Base-by-base conservation (phyloP, 2,888 invertebrate genomes). In the Noctuana brunneofusca region DNA sequence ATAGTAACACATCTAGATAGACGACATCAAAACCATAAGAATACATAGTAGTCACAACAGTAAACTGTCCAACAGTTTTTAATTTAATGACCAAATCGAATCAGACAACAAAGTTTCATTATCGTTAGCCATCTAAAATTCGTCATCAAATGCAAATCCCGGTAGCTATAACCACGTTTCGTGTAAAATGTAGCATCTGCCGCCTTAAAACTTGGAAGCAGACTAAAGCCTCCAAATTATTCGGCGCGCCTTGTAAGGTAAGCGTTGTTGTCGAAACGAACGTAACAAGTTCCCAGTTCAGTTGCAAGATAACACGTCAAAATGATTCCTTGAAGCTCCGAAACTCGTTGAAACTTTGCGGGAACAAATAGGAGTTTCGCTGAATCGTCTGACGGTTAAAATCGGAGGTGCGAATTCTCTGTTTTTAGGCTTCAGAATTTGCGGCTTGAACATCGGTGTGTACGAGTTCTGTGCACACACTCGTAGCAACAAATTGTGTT, bases 231-330 rank as follows among this genome's bases (percentile, higher is more conserved):
- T 12, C 18, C 9, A 24, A 55, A 55, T 56, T 30, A 56, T 62
- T 38, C 48, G 18, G 14, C 43, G 18, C 49, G 48, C 55, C 48
- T 49, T 56, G 38, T 41, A 41, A 62, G 49, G 62, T 55, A 49
- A 62, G 54, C 54, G 60, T 27, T 62, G 55, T 62, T 62, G 62
- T 56, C 62, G 55, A 62, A 62, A 55, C 54, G 53, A 53, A 27
- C 50, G 55, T 62, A 62, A 56, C 55, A 54, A 62, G 49, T 32
- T 59, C 43, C 12, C 54, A 53, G 48, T 62, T 32, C 54, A 53
- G 48, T 62, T 32, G 62, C 49, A 41, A 62, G 62, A 62, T 62
- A 60, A 60, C 60, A 62, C 48, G 54, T 62, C 54, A 62, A 62
- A 62, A 55, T 55, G 55, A 62, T 55, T 54, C 49, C 62, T 60